Percentiles rank a stretch among this genome's conserved stretches.
Conservation (phyloP, 37 sponge, comb jelly and placozoan species). For the Ianthella basta region DNA sequence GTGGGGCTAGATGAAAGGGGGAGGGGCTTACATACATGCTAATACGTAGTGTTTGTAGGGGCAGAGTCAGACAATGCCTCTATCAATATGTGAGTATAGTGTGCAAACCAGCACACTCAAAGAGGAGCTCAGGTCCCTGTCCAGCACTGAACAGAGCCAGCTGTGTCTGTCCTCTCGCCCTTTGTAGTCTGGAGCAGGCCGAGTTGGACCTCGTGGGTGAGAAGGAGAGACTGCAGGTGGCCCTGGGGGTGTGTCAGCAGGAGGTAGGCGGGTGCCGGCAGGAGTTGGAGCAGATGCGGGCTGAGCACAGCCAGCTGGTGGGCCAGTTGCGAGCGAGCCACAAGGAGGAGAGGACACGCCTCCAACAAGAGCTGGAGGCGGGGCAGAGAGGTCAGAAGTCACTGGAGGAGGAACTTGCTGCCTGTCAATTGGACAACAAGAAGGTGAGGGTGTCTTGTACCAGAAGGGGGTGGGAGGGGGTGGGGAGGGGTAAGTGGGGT, state of each 20-base stretch:
- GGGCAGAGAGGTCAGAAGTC: not conserved
- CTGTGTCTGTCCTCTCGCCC: no score
- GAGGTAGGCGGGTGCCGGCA: not conserved
- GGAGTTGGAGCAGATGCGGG: not conserved
- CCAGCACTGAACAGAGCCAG: no score
- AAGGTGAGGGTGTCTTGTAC: not conserved
- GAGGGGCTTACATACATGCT: no score
- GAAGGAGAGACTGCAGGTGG: not conserved
- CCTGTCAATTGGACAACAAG: not conserved
- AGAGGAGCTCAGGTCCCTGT: no score
- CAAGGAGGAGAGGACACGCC: not conserved
- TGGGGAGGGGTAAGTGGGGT: not conserved
- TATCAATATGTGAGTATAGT: no score
- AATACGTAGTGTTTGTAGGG: no score
- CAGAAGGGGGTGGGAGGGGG: not conserved
- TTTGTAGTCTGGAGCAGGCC: not conserved
- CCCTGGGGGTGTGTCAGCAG: not conserved
- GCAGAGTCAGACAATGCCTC: no score
- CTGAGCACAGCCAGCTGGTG: not conserved
- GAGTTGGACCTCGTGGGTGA: not conserved
- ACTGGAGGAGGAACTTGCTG: not conserved
- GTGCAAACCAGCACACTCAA: no score
- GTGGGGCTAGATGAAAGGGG: no score
- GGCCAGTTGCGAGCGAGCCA: not conserved
- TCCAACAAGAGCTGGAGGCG: slow-evolving; percentile 4